Conservation (phyloP, 2,797 vertebrate genomes). For the Argyrosomus regius region DNA sequence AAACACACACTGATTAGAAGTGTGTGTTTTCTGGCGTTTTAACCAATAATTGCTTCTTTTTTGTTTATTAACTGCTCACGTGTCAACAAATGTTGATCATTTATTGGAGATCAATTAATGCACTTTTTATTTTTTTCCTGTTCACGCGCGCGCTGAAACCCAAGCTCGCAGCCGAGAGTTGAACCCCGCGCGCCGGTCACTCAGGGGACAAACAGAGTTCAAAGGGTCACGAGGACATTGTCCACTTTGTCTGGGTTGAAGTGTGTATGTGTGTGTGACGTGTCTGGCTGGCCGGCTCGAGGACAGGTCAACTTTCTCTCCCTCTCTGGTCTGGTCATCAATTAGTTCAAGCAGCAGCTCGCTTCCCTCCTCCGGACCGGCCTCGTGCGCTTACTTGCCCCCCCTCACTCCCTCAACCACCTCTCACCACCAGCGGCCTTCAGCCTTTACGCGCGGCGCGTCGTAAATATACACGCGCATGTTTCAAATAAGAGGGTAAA, state of each 20-base stretch:
- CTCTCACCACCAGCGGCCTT: too few relatives aligned
- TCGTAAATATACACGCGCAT: slow-evolving; percentile 46
- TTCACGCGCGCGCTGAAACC: slow-evolving; percentile 25
- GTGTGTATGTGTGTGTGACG: slow-evolving; percentile 57
- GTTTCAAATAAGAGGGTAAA: slow-evolving; percentile 39
- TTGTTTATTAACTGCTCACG: neutral
- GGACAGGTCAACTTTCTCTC: slow-evolving; percentile 86
- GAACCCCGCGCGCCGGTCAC: slow-evolving; percentile 65
- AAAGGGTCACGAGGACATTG: slow-evolving; percentile 76
- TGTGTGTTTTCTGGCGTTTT: neutral
- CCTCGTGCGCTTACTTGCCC: slow-evolving; percentile 19
- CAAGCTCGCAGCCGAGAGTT: neutral
- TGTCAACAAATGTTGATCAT: neutral
- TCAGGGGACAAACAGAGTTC: slow-evolving; percentile 72
- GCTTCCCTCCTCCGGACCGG: slow-evolving; percentile 45
- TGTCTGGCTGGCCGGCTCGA: slow-evolving; percentile 65
- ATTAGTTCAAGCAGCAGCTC: slow-evolving; percentile 69
- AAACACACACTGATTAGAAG: neutral
- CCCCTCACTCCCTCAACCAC: neutral
- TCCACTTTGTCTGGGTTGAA: slow-evolving; percentile 81
- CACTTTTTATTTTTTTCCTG: neutral
- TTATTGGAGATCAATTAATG: too few relatives aligned
- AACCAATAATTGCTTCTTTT: neutral
- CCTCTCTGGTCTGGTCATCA: slow-evolving; percentile 67
- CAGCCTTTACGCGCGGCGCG: too few relatives aligned